A percentile compares a stretch with the other conserved stretches of the same genome.
Conservation (phyloP, 2,797 vertebrate species). For the Microctenopoma steveboyesi region DNA sequence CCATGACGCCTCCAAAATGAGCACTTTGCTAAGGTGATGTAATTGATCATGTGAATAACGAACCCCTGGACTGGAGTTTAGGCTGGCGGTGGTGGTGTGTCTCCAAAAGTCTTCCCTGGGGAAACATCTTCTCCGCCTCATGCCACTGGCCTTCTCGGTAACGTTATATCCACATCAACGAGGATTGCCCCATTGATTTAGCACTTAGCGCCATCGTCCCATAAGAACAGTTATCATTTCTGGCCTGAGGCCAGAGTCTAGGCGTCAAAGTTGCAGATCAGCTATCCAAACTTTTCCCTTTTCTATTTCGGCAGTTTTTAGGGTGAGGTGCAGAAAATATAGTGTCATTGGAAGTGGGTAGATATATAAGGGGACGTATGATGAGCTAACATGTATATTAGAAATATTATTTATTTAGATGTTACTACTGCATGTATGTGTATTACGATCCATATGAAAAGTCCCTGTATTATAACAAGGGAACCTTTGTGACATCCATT, state of each 20-base stretch:
- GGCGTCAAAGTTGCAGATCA: conserved; percentile 83
- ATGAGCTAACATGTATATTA: background rate
- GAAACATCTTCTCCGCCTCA: conserved; percentile 81
- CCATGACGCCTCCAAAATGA: conserved; percentile 37
- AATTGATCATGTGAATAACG: conserved; percentile 77
- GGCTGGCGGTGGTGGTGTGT: conserved; percentile 72
- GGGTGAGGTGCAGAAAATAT: conserved; percentile 51
- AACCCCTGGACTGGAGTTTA: conserved; percentile 64
- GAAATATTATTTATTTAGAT: no score
- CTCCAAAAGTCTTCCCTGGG: conserved; percentile 81
- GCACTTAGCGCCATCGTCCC: conserved; percentile 86
- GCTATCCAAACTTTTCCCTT: conserved; percentile 72
- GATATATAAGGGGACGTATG: background rate
- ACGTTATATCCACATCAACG: conserved; percentile 82
- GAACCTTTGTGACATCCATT: background rate
- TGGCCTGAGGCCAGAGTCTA: conserved; percentile 73
- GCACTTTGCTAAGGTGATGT: conserved; percentile 50
- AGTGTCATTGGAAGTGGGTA: conserved; percentile 18
- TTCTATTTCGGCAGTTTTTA: background rate
- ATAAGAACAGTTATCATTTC: conserved; percentile 84
- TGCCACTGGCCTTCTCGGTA: conserved; percentile 78
- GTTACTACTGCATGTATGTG: background rate
- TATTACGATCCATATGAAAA: background rate
- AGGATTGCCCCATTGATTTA: conserved; percentile 84
- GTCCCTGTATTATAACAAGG: background rate